A percentile compares a stretch with the other conserved stretches of the same genome.
phyloP scores from a whole-genome alignment of 2,113 vertebrate genomes.

The Argyrosomus japonicus region DNA sequence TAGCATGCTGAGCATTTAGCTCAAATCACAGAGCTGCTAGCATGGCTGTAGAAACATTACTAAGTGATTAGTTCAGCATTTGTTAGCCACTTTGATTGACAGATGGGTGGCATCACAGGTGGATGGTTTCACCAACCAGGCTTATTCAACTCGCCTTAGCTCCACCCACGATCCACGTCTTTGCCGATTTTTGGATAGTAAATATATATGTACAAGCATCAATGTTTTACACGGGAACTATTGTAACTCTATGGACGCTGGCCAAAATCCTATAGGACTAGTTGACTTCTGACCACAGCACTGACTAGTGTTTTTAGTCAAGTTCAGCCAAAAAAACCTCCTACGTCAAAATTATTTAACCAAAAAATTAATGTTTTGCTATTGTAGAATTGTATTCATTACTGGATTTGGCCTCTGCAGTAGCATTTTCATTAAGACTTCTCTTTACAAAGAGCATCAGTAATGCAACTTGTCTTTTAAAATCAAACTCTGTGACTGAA shows the following conservation, averaged over 20 bases:
- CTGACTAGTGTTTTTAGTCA: neutral
- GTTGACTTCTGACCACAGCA: neutral
- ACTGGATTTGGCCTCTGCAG: conserved; percentile 10
- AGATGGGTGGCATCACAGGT: too few relatives aligned
- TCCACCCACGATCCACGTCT: too few relatives aligned
- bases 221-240: neutral
- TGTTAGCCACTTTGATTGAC: too few relatives aligned
- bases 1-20: too few relatives aligned
- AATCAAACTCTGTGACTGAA: neutral
- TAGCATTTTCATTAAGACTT: conserved; percentile 36
- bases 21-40: too few relatives aligned
- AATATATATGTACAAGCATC: neutral
- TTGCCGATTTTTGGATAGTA: too few relatives aligned
- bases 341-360: neutral
- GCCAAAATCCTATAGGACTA: neutral
- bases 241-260: neutral
- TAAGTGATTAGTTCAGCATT: too few relatives aligned
- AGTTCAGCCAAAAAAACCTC: neutral
- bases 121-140: too few relatives aligned
- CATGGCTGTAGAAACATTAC: too few relatives aligned
- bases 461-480: conserved; percentile 10
- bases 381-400: neutral
- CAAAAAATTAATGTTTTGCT: too few relatives aligned
- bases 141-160: too few relatives aligned
- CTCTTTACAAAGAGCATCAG: neutral